A percentile compares a stretch with the other conserved stretches of the same genome.
phyloP scores from a whole-genome alignment of 1,140 invertebrate species.

The Drosophila guanche region DNA sequence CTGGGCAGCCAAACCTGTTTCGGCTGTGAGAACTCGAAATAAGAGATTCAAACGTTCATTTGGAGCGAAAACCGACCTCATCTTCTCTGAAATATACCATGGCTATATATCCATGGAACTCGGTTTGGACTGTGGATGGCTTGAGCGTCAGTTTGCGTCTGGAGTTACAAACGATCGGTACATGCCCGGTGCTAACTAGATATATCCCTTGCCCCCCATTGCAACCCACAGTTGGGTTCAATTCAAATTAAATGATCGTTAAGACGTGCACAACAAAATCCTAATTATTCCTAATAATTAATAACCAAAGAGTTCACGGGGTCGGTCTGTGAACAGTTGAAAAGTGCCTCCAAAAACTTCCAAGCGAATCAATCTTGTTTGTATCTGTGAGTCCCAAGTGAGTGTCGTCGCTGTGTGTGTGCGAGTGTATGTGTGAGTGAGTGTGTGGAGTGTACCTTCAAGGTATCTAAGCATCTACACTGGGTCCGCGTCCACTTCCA shows the following conservation, averaged over 20 bases:
- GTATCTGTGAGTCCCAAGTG: conserved; percentile 17
- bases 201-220: background rate
- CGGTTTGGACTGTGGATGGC: background rate
- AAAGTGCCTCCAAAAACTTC: conserved; percentile 12
- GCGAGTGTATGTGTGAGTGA: conserved; percentile 8
- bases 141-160: conserved; percentile 59
- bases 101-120: too few species aligned
- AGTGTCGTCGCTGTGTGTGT: conserved; percentile 4
- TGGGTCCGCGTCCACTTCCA: conserved; percentile 22
- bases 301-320: conserved; percentile 32
- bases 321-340: conserved; percentile 21
- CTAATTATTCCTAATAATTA: conserved; percentile 54
- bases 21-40: too few species aligned
- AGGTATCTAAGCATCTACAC: conserved; percentile 78
- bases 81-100: too few species aligned
- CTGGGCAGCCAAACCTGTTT: too few species aligned
- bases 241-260: conserved; percentile 29
- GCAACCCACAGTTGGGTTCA: background rate
- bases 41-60: too few species aligned
- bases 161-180: conserved; percentile 47
- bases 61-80: too few species aligned
- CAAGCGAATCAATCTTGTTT: conserved; percentile 10
- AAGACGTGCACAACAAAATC: conserved; percentile 24
- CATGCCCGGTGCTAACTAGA: conserved; percentile 15
- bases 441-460: conserved; percentile 58